Evolutionary conservation across 2,113 vertebrate genomes (phyloP).

Genomic region (Opisthocomus hoazin): DNA sequence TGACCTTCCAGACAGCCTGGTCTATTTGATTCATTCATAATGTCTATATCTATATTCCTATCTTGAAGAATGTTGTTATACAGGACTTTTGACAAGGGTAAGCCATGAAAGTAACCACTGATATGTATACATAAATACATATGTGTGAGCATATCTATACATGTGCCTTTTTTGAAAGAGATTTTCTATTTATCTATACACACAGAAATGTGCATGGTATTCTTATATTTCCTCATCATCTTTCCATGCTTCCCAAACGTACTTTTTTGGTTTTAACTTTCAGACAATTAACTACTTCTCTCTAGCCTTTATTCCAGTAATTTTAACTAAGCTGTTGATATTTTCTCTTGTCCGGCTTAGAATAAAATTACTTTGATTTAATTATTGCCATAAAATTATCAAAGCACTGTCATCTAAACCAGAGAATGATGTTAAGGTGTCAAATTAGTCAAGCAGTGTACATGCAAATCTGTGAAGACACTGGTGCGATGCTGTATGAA

Average conservation of each 20-base stretch:
- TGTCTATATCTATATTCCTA: neutral
- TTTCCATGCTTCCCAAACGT: neutral
- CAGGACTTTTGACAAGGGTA: neutral
- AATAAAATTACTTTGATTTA: conserved; percentile 30
- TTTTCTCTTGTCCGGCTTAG: conserved; percentile 26
- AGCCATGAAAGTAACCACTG: neutral
- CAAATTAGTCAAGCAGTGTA: neutral
- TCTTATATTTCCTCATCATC: neutral
- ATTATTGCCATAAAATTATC: conserved; percentile 27
- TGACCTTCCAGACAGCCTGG: neutral
- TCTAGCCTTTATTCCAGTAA: neutral
- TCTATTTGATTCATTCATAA: neutral
- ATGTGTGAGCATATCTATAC: neutral
- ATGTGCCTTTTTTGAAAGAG: rapidly evolving
- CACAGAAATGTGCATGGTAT: rapidly evolving
- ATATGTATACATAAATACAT: neutral
- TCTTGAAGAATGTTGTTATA: neutral
- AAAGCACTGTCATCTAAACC: neutral
- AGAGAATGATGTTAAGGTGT: neutral
- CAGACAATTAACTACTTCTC: neutral
- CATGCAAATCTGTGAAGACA: neutral
- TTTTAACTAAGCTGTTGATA: conserved; percentile 18
- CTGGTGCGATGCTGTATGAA: neutral
- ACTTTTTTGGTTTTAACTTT: neutral
- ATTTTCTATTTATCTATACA: neutral